Evolutionary conservation across 1,140 invertebrate genomes (phyloP).

Genomic region (Procambarus clarkii): DNA sequence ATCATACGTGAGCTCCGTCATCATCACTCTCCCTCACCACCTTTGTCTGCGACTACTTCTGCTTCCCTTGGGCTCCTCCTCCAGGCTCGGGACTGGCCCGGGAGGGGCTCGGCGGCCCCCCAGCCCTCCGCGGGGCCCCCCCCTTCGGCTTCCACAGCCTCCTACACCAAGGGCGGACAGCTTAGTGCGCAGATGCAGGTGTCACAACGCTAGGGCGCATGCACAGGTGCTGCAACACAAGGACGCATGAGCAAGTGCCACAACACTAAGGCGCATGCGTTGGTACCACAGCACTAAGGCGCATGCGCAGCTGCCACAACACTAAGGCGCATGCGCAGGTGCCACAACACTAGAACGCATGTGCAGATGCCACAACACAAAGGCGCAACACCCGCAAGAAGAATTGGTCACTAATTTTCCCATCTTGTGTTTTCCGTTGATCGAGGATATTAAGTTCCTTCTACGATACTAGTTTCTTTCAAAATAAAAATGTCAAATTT

Average conservation of each 20-base stretch:
- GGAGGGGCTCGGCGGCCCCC: constrained; percentile 47
- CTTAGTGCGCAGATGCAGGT: too few relatives aligned
- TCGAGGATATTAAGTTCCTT: constrained; percentile 44
- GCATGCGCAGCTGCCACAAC: too few relatives aligned
- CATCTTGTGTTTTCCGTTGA: constrained; percentile 21
- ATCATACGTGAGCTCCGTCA: background rate
- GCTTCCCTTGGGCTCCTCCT: background rate
- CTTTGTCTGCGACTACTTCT: background rate
- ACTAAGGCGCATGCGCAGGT: too few relatives aligned
- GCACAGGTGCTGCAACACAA: constrained; percentile 2
- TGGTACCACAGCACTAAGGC: too few relatives aligned
- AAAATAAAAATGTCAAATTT: constrained; percentile 47
- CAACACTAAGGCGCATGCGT: too few relatives aligned
- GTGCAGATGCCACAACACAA: too few relatives aligned
- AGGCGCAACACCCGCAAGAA: too few relatives aligned
- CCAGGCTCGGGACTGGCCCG: background rate
- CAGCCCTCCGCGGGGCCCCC: constrained; percentile 45
- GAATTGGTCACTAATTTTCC: constrained; percentile 17
- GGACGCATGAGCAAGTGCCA: too few relatives aligned
- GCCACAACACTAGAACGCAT: too few relatives aligned
- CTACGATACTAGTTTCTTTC: constrained; percentile 40
- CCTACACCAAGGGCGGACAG: background rate
- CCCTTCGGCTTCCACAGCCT: background rate
- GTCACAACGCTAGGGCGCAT: background rate
- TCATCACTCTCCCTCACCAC: background rate